Percentiles rank a stretch among this genome's conserved stretches.
Evolutionary conservation across 2,113 vertebrate species (phyloP).

Genomic region (Embiotoca jacksoni): DNA sequence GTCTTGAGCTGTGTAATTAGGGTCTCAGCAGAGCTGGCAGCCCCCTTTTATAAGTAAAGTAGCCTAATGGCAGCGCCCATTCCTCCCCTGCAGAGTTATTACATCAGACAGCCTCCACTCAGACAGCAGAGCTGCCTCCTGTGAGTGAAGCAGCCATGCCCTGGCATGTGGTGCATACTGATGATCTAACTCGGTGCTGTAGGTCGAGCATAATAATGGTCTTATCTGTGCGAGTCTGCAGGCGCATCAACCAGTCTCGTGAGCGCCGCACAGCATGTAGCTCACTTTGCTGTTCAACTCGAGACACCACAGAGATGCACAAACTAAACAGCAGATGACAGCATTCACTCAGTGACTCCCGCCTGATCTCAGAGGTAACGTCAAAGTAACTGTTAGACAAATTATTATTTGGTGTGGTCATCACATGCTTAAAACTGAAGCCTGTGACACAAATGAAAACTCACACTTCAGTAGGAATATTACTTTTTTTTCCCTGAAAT

Average conservation of each 20-base stretch:
- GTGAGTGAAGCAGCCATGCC: conserved; percentile 48
- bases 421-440: not conserved
- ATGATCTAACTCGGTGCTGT: conserved; percentile 62
- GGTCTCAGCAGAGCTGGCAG: conserved; percentile 46
- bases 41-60: conserved; percentile 28
- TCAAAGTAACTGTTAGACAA: conserved; percentile 20
- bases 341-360: not conserved
- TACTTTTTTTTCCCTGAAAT: too few species aligned
- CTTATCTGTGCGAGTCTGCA: conserved; percentile 51
- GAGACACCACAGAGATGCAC: not conserved
- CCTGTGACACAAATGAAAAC: not conserved
- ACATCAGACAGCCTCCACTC: conserved; percentile 55
- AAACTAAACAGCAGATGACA: conserved; percentile 22
- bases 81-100: conserved; percentile 43
- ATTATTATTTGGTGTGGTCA: conserved; percentile 15
- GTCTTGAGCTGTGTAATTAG: conserved; percentile 49
- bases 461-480: not conserved
- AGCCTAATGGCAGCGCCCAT: conserved; percentile 39
- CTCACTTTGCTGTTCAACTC: conserved; percentile 6
- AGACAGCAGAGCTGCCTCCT: conserved; percentile 55
- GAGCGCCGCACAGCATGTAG: conserved; percentile 13
- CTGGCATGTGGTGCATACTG: conserved; percentile 72
- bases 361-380: not conserved
- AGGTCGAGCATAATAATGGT: conserved; percentile 52
- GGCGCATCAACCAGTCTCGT: conserved; percentile 34